These are phyloP conservation scores for Porites cylindrica DNA, from an alignment of 92 coral and sea anemone species.

Conservation along the genomic window DNA sequence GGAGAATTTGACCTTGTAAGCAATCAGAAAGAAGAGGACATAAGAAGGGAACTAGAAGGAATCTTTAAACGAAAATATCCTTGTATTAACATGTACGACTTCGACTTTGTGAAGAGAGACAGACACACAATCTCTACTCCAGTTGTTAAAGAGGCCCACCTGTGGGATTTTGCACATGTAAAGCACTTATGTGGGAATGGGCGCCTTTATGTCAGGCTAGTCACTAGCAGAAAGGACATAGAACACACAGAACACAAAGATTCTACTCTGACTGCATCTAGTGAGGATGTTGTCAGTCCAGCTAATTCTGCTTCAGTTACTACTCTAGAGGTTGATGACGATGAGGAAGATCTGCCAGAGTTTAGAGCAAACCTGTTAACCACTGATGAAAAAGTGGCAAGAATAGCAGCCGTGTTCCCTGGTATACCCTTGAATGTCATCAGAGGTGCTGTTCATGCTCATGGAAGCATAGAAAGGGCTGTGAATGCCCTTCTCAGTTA, in stretches of 20 bases:
- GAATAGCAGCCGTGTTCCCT: too few relatives aligned
- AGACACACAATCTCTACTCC: conserved; percentile 64
- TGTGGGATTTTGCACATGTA: conserved; percentile 70
- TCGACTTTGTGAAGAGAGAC: conserved; percentile 71
- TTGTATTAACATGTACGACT: conserved; percentile 26
- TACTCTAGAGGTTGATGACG: neutral
- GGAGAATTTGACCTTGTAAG: neutral
- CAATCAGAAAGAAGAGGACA: neutral
- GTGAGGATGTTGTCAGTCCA: neutral
- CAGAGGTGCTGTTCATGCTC: too few relatives aligned
- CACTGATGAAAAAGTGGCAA: too few relatives aligned
- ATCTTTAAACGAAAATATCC: conserved; percentile 39
- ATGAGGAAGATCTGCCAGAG: neutral
- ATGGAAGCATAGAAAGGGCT: too few relatives aligned
- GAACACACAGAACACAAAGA: neutral
- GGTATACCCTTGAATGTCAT: too few relatives aligned
- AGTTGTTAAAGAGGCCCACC: conserved; percentile 56
- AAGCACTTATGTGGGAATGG: conserved; percentile 71
- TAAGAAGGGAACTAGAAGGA: neutral
- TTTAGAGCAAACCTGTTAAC: neutral
- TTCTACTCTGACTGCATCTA: neutral
- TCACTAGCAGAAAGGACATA: conserved; percentile 35
- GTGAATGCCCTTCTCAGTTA: too few relatives aligned
- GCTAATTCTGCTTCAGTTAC: neutral
- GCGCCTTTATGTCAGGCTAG: conserved; percentile 59